Conservation (phyloP, 2,888 invertebrate genomes). For the Gortyna flavago region DNA sequence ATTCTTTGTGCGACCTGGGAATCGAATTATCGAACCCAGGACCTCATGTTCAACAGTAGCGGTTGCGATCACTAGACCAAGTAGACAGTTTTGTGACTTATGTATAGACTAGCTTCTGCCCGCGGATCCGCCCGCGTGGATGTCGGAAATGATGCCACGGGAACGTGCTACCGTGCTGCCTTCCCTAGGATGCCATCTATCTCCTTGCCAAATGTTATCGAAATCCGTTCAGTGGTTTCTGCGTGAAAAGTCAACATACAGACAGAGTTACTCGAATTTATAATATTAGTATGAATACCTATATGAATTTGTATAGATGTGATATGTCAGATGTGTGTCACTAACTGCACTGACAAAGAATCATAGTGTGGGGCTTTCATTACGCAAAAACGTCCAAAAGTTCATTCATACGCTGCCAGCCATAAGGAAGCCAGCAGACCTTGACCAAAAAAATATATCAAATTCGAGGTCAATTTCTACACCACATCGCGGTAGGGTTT, state of each 20-base stretch:
- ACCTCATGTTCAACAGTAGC: background rate
- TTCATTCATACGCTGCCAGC: conserved; percentile 53
- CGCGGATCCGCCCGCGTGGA: too few relatives aligned
- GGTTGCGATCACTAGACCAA: background rate
- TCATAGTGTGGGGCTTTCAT: conserved; percentile 31
- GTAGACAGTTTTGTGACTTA: background rate
- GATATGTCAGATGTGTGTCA: background rate
- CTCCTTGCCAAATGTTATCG: background rate
- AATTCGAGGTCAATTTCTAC: conserved; percentile 62
- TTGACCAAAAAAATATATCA: conserved; percentile 59
- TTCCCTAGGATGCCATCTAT: background rate
- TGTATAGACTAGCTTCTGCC: background rate
- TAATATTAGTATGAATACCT: too few relatives aligned
- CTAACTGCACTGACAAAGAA: conserved; percentile 3
- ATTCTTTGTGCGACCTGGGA: background rate
- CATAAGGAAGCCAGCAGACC: conserved; percentile 56
- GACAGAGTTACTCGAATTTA: background rate
- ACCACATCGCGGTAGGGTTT: conserved; percentile 62
- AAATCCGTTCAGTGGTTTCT: background rate
- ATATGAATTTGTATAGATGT: too few relatives aligned
- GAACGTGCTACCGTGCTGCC: background rate
- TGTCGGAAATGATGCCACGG: background rate
- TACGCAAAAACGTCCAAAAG: conserved; percentile 12
- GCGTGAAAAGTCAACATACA: background rate
- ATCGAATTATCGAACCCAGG: background rate